Evolutionary conservation across 2,113 vertebrate species (phyloP).

Genomic region (Pagrus major): DNA sequence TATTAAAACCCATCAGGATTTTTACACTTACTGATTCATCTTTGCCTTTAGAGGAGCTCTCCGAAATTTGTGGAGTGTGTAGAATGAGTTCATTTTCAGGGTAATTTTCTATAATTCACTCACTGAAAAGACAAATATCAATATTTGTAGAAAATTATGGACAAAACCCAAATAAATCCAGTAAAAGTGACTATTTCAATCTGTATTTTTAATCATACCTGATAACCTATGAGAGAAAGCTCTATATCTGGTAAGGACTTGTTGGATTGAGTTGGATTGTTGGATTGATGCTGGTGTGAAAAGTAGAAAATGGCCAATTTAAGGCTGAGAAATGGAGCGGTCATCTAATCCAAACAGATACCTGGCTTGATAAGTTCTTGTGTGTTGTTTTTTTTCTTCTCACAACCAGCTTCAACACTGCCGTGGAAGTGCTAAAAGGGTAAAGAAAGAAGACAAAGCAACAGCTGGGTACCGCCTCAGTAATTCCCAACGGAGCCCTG

Average conservation of each 20-base stretch:
- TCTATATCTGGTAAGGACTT: constrained; percentile 26
- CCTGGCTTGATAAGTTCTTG: constrained; percentile 80
- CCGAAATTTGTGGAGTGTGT: constrained; percentile 11
- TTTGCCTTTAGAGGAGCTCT: constrained; percentile 30
- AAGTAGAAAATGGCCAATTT: constrained; percentile 83
- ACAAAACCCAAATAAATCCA: neutral
- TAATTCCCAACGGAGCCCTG: constrained; percentile 80
- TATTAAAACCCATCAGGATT: constrained; percentile 64
- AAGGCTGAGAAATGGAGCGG: constrained; percentile 81
- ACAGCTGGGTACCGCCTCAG: constrained; percentile 86
- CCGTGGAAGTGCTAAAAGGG: constrained; percentile 84
- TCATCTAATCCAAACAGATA: constrained; percentile 84
- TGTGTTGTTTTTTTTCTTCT: constrained; percentile 15
- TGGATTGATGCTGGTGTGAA: constrained; percentile 72
- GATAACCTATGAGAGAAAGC: constrained; percentile 13
- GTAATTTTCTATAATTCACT: neutral
- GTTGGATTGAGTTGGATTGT: constrained; percentile 58
- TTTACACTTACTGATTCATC: constrained; percentile 50
- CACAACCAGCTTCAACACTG: constrained; percentile 78
- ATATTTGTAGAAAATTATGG: neutral
- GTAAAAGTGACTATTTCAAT: neutral
- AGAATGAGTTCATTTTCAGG: neutral
- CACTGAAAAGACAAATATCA: neutral
- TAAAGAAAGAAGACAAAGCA: constrained; percentile 81
- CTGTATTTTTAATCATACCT: constrained; percentile 15